Conservation (phyloP, 1,140 invertebrate genomes). For the Dendrolimus punctatus region DNA sequence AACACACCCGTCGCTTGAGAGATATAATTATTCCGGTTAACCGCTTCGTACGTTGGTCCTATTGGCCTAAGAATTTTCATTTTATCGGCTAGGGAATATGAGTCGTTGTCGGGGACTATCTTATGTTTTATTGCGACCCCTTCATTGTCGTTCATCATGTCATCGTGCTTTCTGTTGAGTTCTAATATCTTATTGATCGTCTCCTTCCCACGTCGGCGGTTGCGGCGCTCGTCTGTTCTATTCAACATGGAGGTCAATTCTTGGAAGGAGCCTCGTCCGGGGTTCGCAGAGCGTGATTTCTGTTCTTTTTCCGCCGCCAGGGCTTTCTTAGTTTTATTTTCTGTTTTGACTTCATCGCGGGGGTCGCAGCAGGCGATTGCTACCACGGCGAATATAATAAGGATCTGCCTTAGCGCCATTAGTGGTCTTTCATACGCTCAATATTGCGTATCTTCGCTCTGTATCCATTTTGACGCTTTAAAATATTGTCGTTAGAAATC, state of each 20-base stretch:
- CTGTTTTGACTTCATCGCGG: slow-evolving; percentile 41
- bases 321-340: slow-evolving; percentile 53
- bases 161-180: slow-evolving; percentile 34
- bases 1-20: slow-evolving; percentile 61
- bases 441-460: slow-evolving; percentile 13
- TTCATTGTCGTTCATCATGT: slow-evolving; percentile 64
- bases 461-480: slow-evolving; percentile 1
- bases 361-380: slow-evolving; percentile 29
- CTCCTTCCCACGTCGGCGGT: slow-evolving; percentile 30
- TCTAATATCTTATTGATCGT: slow-evolving; percentile 44
- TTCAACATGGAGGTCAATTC: slow-evolving; percentile 46
- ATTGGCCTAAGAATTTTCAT: slow-evolving; percentile 34
- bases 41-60: slow-evolving; percentile 35
- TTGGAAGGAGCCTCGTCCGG: slow-evolving; percentile 42
- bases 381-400: slow-evolving; percentile 36
- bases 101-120: slow-evolving; percentile 32
- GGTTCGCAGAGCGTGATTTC: slow-evolving; percentile 42
- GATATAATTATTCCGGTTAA: slow-evolving; percentile 33
- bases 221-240: slow-evolving; percentile 33
- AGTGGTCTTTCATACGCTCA: slow-evolving; percentile 28
- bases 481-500: background rate
- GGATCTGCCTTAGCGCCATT: slow-evolving; percentile 50
- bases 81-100: slow-evolving; percentile 35
- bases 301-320: slow-evolving; percentile 59
- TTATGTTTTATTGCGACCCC: slow-evolving; percentile 43